Percentiles rank a stretch among this genome's conserved stretches.
These are phyloP conservation scores for Drosophila limbata DNA, from an alignment of 2,888 invertebrate species.

Conservation along the genomic window DNA sequence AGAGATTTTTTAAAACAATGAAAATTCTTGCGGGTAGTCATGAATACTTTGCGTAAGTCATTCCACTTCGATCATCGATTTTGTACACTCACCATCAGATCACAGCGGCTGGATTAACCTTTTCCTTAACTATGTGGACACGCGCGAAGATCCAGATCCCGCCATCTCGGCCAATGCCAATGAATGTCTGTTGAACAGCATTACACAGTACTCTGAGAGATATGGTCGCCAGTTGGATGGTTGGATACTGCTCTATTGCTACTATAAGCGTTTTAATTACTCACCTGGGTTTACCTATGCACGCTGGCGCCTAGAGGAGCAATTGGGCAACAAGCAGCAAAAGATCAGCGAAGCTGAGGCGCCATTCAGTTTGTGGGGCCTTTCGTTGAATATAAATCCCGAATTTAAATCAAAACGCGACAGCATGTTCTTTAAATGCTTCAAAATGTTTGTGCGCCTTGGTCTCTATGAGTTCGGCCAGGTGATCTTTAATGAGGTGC, in stretches of 20 bases:
- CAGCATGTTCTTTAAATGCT: slow-evolving; percentile 46
- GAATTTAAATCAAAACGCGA: slow-evolving; percentile 19
- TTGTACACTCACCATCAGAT: background rate
- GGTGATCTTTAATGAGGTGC: slow-evolving; percentile 62
- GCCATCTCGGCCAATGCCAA: slow-evolving; percentile 44
- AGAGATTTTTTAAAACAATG: slow-evolving; percentile 34
- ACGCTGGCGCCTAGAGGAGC: slow-evolving; percentile 71
- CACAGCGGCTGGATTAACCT: slow-evolving; percentile 60
- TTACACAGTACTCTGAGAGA: slow-evolving; percentile 39
- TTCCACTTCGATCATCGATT: background rate
- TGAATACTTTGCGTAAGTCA: slow-evolving; percentile 58
- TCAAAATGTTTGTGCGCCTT: slow-evolving; percentile 58
- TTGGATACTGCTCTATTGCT: slow-evolving; percentile 76
- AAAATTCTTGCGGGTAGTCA: slow-evolving; percentile 26
- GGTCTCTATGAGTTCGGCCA: slow-evolving; percentile 76
- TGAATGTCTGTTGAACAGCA: slow-evolving; percentile 62
- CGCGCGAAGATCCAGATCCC: slow-evolving; percentile 50
- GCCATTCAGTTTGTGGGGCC: slow-evolving; percentile 67
- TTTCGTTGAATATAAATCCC: slow-evolving; percentile 47
- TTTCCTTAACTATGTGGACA: slow-evolving; percentile 66
- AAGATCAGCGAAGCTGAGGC: slow-evolving; percentile 6
- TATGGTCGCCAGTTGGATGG: slow-evolving; percentile 44
- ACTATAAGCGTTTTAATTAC: slow-evolving; percentile 69
- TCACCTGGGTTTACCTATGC: slow-evolving; percentile 70
- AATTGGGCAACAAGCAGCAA: background rate